These are phyloP conservation scores for Carposina sasakii DNA, from an alignment of 1,140 invertebrate species.

Conservation along the genomic window DNA sequence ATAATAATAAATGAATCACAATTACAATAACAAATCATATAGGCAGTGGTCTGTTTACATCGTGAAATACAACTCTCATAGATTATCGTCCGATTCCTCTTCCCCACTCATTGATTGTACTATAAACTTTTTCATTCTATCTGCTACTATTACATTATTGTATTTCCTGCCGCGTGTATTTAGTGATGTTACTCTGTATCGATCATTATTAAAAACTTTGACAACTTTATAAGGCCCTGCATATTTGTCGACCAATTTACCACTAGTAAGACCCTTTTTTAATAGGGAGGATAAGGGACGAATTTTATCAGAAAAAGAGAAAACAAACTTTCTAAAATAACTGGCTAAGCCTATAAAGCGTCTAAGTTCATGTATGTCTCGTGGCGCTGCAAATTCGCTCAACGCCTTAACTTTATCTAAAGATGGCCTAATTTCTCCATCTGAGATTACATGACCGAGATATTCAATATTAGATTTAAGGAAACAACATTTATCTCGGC, in stretches of 20 bases:
- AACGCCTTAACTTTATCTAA: not conserved
- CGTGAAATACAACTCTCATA: too few species aligned
- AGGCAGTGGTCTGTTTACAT: too few species aligned
- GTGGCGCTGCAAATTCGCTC: not conserved
- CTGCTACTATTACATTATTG: conserved; percentile 5
- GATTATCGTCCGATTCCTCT: too few species aligned
- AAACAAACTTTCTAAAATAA: not conserved
- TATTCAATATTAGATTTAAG: not conserved
- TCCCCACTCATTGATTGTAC: conserved; percentile 3
- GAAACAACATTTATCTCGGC: too few species aligned
- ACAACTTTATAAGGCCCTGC: conserved; percentile 8
- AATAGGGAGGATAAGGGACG: not conserved
- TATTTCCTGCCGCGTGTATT: conserved; percentile 4
- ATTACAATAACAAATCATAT: too few species aligned
- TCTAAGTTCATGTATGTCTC: not conserved
- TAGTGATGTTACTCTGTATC: conserved; percentile 1
- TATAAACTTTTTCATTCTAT: conserved; percentile 7
- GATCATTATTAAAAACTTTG: conserved; percentile 4
- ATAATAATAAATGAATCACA: too few species aligned
- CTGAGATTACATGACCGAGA: not conserved
- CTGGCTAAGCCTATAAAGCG: not conserved
- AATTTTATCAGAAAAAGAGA: not conserved
- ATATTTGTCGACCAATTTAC: conserved; percentile 7
- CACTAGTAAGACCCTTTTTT: conserved; percentile 6
- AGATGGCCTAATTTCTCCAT: not conserved